These are phyloP conservation scores for Smittia sp. DNA, from an alignment of 2,888 invertebrate genomes.

Conservation along the genomic window DNA sequence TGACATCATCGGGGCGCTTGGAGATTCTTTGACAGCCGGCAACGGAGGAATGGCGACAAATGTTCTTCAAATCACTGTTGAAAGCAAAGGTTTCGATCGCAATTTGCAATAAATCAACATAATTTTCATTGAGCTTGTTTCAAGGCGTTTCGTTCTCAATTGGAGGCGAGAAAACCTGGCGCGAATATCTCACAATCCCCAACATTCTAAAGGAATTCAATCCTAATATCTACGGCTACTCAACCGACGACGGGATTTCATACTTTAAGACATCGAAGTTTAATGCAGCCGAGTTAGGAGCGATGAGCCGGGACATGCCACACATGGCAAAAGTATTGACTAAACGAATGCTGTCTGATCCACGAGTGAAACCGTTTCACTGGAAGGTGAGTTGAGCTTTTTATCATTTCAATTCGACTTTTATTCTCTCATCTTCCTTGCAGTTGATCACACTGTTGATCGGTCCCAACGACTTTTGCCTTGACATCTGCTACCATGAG, in stretches of 20 bases:
- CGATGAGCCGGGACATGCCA: constrained; percentile 59
- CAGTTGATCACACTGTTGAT: constrained; percentile 60
- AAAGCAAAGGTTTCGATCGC: constrained; percentile 50
- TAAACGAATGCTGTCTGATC: constrained; percentile 56
- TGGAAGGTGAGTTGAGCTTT: constrained; percentile 58
- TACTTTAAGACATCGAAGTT: constrained; percentile 54
- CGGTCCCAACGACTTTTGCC: constrained; percentile 63
- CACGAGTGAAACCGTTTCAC: constrained; percentile 57
- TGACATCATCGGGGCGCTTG: constrained; percentile 60
- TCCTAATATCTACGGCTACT: constrained; percentile 62
- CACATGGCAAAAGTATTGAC: constrained; percentile 59
- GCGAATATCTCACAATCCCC: constrained; percentile 57
- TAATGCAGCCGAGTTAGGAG: constrained; percentile 61
- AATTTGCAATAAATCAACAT: not conserved
- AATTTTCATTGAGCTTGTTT: not conserved
- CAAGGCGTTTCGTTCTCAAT: constrained; percentile 55
- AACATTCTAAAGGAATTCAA: constrained; percentile 65
- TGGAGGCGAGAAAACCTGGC: constrained; percentile 59
- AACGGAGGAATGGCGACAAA: constrained; percentile 55
- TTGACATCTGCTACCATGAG: constrained; percentile 56
- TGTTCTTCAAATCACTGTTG: constrained; percentile 51
- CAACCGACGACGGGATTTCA: constrained; percentile 56
- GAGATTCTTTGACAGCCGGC: constrained; percentile 63
- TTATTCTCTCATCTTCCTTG: too few relatives aligned
- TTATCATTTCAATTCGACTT: too few relatives aligned